Evolutionary conservation across 1,140 invertebrate genomes (phyloP), one percentile per base, ranked within the genome.

Genomic region (Agraylea sexmaculata): DNA sequence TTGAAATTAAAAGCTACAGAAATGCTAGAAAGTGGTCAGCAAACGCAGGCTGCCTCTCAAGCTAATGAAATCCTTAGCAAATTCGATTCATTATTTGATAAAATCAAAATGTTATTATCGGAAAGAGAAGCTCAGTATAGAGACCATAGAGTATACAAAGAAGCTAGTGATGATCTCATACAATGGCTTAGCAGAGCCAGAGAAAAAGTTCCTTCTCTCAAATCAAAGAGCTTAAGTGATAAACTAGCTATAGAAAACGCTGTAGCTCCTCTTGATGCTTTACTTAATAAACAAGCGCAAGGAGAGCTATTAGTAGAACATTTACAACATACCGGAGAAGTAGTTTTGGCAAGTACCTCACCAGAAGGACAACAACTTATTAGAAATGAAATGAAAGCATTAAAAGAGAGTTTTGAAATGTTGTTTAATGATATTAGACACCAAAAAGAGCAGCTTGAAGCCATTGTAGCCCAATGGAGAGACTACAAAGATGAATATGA

Each of bases 401-500:
- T 91, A 1, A 77, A 79, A 46, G 82, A 89, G 56, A 87, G 78
- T 51, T 92, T 91, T 51, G 80, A 88, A 51, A 72, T 73, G 40
- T 63, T 92, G 1, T 92, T 91, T 55, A 78, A 78, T 60, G 87
- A 92, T 53, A 81, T 92, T 16, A 76, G 80, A 52, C 71, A 83
- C 53, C 83, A 90, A 59, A 89, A 90, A 53, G 78, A 81, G 43
- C 77, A 85, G 60, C 56, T 92, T 13, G 86, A 88, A 62, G 71
- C 74, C 11, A 87, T 82, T 8, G 77, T 90, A 36, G 70, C 75
- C 25, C 82, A 88, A 53, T 88, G 87, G 81, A 69, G 84, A 40
- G 83, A 89, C 40, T 92, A 87, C 58, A 92, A 91, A 59, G 87
- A 92, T 53, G 87, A 92, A 60, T 89, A 87, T 57, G 89, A 93